phyloP scores from a whole-genome alignment of 2,888 invertebrate genomes.

The Caenorhabditis sp. region DNA sequence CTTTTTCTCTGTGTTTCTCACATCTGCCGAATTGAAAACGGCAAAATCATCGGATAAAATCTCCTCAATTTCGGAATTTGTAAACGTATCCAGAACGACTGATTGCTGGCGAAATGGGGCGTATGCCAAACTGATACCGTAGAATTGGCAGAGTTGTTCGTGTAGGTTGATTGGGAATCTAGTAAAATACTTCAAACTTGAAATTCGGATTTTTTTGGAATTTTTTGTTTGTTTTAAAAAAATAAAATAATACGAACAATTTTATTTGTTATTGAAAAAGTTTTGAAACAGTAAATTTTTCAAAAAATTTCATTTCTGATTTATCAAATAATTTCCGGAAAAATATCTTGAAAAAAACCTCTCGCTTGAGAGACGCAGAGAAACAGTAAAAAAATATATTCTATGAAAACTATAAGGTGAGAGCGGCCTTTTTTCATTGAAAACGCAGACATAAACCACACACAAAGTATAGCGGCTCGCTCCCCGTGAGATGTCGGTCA shows the following conservation, averaged over 20 bases:
- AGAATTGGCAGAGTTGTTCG: not conserved
- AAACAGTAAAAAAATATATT: too few relatives aligned
- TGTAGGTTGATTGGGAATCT: not conserved
- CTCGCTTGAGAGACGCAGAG: not conserved
- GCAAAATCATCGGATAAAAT: not conserved
- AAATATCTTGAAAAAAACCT: not conserved
- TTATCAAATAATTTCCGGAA: too few relatives aligned
- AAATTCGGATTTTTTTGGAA: not conserved
- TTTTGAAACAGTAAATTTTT: too few relatives aligned
- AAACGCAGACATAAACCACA: too few relatives aligned
- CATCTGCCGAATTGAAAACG: slow-evolving; percentile 7
- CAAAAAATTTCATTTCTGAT: too few relatives aligned
- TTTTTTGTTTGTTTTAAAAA: too few relatives aligned
- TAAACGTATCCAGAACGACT: not conserved
- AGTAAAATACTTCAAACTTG: slow-evolving; percentile 10
- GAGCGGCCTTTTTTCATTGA: too few relatives aligned
- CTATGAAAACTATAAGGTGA: too few relatives aligned
- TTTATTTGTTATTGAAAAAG: too few relatives aligned
- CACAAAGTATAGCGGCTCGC: too few relatives aligned
- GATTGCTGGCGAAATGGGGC: not conserved
- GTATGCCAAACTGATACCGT: not conserved
- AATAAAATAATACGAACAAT: too few relatives aligned
- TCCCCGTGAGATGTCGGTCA: too few relatives aligned
- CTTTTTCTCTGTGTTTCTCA: not conserved
- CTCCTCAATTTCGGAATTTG: not conserved